Conservation (phyloP, 2,113 vertebrate species). For the Nymphicus hollandicus region DNA sequence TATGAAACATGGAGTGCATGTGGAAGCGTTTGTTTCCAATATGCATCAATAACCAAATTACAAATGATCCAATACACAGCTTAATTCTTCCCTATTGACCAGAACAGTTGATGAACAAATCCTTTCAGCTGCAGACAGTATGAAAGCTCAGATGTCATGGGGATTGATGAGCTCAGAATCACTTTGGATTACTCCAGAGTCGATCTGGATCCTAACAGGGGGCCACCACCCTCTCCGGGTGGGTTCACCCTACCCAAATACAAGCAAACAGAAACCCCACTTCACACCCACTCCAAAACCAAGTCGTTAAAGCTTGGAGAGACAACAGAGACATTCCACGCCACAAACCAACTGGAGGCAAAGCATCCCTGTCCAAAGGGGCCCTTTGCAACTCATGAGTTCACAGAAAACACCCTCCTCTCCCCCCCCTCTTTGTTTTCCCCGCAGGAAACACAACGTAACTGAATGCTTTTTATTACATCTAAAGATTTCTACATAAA, state of each 20-base stretch:
- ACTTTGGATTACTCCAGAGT: not conserved
- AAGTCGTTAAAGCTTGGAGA: fast-evolving
- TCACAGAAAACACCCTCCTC: not conserved
- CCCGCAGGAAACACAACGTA: conserved; percentile 74
- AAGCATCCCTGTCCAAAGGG: not conserved
- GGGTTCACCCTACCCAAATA: not conserved
- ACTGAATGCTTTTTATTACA: conserved; percentile 97
- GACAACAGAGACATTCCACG: fast-evolving
- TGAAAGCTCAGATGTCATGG: not conserved
- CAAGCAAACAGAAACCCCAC: not conserved
- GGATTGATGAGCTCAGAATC: not conserved
- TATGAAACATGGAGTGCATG: not conserved
- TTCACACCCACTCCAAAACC: not conserved
- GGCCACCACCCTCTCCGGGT: not conserved
- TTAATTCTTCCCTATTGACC: not conserved
- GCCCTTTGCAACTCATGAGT: not conserved
- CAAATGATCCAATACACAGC: not conserved
- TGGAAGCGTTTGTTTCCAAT: not conserved
- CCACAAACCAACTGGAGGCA: not conserved
- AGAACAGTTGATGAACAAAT: not conserved
- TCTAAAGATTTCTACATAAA: conserved; percentile 99
- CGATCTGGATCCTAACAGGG: not conserved
- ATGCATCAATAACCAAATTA: not conserved
- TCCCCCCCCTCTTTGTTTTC: not conserved
- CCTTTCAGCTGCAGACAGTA: not conserved